These are phyloP conservation scores for Phoxinus phoxinus DNA, from an alignment of 2,113 vertebrate genomes.

Conservation along the genomic window DNA sequence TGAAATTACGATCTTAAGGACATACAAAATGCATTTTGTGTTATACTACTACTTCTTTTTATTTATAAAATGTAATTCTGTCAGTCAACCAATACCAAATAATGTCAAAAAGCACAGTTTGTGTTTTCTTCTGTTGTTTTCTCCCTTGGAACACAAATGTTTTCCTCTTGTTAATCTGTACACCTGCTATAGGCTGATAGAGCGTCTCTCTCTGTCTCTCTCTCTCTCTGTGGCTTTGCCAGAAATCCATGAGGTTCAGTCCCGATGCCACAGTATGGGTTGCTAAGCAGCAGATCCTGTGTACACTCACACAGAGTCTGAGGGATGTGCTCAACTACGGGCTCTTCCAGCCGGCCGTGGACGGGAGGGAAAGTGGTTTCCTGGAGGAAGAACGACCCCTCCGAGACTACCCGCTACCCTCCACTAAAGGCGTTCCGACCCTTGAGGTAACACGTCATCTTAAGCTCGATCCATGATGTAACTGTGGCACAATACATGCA, in stretches of 20 bases:
- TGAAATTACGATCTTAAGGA: background rate
- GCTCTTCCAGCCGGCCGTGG: constrained; percentile 86
- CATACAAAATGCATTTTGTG: background rate
- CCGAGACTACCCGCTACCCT: constrained; percentile 81
- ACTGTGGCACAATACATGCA: constrained; percentile 7
- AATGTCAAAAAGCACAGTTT: background rate
- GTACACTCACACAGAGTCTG: constrained; percentile 85
- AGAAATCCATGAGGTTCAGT: constrained; percentile 88
- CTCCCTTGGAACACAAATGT: background rate
- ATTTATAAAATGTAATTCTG: background rate
- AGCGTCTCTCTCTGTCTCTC: background rate
- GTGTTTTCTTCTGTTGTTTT: background rate
- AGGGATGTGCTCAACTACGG: constrained; percentile 90
- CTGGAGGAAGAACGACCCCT: constrained; percentile 87
- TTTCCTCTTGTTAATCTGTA: constrained; percentile 28
- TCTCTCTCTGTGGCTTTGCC: constrained; percentile 49
- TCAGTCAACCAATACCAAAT: background rate
- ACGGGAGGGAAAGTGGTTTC: constrained; percentile 86
- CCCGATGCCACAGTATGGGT: constrained; percentile 85
- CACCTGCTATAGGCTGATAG: constrained; percentile 18
- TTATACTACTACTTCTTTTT: background rate
- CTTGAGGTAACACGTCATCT: constrained; percentile 78
- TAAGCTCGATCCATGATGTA: constrained; percentile 3
- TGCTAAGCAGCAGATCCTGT: constrained; percentile 86
- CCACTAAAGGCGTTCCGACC: constrained; percentile 79